These are phyloP conservation scores for Patella pellucida DNA, from an alignment of 2,888 invertebrate species.

Conservation along the genomic window DNA sequence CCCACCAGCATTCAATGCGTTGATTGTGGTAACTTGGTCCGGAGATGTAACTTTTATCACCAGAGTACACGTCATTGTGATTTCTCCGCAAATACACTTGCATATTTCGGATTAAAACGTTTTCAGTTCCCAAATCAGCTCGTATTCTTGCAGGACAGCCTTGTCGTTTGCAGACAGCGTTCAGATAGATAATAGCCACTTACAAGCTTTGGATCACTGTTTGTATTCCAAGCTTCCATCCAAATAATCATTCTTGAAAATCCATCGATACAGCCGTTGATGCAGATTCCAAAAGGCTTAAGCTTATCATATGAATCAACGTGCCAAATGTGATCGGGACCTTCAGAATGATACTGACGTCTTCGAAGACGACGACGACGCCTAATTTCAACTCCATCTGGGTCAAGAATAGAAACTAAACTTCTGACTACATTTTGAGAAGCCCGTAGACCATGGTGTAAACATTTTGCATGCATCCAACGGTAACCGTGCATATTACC, in stretches of 20 bases:
- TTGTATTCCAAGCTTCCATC: conserved; percentile 33
- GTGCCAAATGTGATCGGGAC: conserved; percentile 43
- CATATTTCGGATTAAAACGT: conserved; percentile 12
- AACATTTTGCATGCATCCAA: conserved; percentile 30
- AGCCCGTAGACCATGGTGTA: conserved; percentile 17
- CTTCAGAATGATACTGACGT: conserved; percentile 29
- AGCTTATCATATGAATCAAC: conserved; percentile 43
- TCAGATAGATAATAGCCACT: conserved; percentile 24
- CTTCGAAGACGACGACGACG: conserved; percentile 25
- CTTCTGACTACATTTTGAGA: conserved; percentile 24
- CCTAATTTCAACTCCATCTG: conserved; percentile 23
- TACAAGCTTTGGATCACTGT: conserved; percentile 35
- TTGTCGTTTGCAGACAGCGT: conserved; percentile 13
- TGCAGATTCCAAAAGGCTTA: conserved; percentile 40
- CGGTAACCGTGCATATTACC: conserved; percentile 28
- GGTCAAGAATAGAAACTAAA: conserved; percentile 24
- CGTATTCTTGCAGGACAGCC: conserved; percentile 25
- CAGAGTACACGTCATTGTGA: conserved; percentile 14
- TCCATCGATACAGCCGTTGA: conserved; percentile 43
- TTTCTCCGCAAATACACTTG: conserved; percentile 25
- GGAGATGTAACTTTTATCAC: conserved; percentile 16
- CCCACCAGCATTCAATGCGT: conserved; percentile 36
- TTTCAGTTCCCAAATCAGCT: conserved; percentile 35
- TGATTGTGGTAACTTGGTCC: conserved; percentile 32
- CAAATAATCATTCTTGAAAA: conserved; percentile 40